phyloP scores from a whole-genome alignment of 2,113 vertebrate genomes.

The Triplophysa tibetana region DNA sequence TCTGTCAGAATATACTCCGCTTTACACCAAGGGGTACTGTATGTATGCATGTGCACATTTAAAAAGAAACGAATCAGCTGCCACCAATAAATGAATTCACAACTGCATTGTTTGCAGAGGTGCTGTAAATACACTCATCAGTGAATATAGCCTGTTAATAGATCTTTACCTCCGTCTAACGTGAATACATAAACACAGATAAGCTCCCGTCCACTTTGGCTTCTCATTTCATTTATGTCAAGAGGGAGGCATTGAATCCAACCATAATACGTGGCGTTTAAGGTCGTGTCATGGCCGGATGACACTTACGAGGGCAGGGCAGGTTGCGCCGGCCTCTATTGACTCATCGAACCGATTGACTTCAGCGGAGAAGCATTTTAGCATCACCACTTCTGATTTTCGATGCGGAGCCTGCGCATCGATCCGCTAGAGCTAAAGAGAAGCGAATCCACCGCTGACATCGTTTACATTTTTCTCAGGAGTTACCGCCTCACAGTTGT shows the following conservation, averaged over 20 bases:
- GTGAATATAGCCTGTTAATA: conserved; percentile 31
- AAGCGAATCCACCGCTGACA: conserved; percentile 23
- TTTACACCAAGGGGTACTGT: conserved; percentile 19
- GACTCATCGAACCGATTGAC: conserved; percentile 49
- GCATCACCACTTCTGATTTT: conserved; percentile 33
- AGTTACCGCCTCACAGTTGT: neutral
- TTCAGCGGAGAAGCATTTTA: conserved; percentile 28
- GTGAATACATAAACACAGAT: conserved; percentile 39
- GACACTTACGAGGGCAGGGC: conserved; percentile 26
- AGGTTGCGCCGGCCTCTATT: conserved; percentile 31
- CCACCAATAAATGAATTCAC: conserved; percentile 36
- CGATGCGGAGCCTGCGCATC: conserved; percentile 31
- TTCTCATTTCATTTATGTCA: conserved; percentile 34
- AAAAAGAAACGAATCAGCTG: conserved; percentile 3
- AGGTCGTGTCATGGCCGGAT: conserved; percentile 23
- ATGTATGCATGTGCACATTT: neutral
- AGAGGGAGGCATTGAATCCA: conserved; percentile 30
- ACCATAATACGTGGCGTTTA: conserved; percentile 32
- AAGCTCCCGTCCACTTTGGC: neutral
- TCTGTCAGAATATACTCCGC: conserved; percentile 52
- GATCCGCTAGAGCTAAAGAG: conserved; percentile 29
- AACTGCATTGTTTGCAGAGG: neutral
- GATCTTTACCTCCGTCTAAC: conserved; percentile 13
- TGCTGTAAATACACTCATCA: conserved; percentile 44
- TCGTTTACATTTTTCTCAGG: conserved; percentile 27